Conservation (phyloP, 2,888 invertebrate genomes). For the Stenurella melanura region DNA sequence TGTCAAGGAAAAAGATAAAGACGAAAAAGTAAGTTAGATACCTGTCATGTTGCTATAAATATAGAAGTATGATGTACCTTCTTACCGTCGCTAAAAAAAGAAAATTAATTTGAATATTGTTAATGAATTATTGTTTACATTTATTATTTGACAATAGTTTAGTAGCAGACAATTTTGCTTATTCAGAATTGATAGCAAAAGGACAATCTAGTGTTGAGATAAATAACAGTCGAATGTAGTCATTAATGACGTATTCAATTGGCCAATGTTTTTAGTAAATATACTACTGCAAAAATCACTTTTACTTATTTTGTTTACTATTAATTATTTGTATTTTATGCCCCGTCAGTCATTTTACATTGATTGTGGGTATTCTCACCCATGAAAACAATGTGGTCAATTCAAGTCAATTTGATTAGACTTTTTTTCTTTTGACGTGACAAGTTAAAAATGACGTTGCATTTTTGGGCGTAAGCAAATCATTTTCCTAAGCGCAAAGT, state of each 20-base stretch:
- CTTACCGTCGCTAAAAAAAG: slow-evolving; percentile 21
- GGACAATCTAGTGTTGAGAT: slow-evolving; percentile 1
- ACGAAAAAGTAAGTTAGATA: slow-evolving; percentile 61
- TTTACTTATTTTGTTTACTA: slow-evolving; percentile 34
- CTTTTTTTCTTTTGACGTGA: slow-evolving; percentile 25
- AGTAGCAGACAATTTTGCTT: not conserved
- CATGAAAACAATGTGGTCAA: not conserved
- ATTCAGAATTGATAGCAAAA: not conserved
- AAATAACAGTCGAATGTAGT: slow-evolving; percentile 11
- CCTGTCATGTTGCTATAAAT: slow-evolving; percentile 39
- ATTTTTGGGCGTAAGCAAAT: slow-evolving; percentile 51
- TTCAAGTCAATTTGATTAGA: not conserved
- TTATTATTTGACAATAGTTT: not conserved
- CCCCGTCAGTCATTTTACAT: not conserved
- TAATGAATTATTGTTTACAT: slow-evolving; percentile 14
- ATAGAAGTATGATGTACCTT: slow-evolving; percentile 7
- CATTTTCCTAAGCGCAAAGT: not conserved
- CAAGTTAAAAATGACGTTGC: slow-evolving; percentile 53
- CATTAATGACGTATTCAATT: slow-evolving; percentile 37
- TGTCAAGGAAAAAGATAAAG: slow-evolving; percentile 63
- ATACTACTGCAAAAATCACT: slow-evolving; percentile 24
- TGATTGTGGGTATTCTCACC: not conserved
- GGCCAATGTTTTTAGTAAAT: slow-evolving; percentile 40
- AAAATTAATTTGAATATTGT: slow-evolving; percentile 22
- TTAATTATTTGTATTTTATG: not conserved